These are phyloP conservation scores for Mormyrus lacerda DNA, from an alignment of 2,113 vertebrate species.

Conservation along the genomic window DNA sequence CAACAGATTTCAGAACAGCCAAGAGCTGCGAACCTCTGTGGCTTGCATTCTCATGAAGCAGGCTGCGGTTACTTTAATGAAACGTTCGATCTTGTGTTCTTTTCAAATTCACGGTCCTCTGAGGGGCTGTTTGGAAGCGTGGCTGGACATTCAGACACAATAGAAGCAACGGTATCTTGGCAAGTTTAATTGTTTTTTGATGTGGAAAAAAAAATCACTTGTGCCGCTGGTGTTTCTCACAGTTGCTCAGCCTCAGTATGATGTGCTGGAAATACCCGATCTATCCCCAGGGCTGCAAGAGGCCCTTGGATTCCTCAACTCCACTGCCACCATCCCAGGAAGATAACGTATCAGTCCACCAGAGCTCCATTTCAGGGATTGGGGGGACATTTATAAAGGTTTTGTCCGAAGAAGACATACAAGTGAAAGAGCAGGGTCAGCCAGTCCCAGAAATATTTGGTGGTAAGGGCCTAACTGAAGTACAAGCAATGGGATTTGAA, in stretches of 20 bases:
- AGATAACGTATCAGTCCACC: not conserved
- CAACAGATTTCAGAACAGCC: not conserved
- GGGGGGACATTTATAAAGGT: not conserved
- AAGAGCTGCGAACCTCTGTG: not conserved
- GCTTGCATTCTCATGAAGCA: not conserved
- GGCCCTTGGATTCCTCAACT: not conserved
- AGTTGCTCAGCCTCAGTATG: not conserved
- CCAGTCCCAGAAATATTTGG: not conserved
- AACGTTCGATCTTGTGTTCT: not conserved
- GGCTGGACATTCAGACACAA: not conserved
- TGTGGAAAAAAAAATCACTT: not conserved
- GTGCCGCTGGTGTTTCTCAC: not conserved
- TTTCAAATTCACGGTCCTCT: not conserved
- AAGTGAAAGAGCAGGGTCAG: not conserved
- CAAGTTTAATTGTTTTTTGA: not conserved
- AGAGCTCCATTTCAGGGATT: not conserved
- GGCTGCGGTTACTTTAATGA: not conserved
- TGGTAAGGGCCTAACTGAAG: not conserved
- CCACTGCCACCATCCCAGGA: not conserved
- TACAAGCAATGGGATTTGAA: not conserved
- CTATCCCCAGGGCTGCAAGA: not conserved
- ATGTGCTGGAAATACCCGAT: not conserved
- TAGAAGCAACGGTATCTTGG: not conserved
- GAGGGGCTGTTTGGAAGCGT: not conserved
- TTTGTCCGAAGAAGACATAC: not conserved